Base-by-base conservation (phyloP, 2,113 vertebrate species). In the western clawed frog (Xenopus tropicalis) region DNA sequence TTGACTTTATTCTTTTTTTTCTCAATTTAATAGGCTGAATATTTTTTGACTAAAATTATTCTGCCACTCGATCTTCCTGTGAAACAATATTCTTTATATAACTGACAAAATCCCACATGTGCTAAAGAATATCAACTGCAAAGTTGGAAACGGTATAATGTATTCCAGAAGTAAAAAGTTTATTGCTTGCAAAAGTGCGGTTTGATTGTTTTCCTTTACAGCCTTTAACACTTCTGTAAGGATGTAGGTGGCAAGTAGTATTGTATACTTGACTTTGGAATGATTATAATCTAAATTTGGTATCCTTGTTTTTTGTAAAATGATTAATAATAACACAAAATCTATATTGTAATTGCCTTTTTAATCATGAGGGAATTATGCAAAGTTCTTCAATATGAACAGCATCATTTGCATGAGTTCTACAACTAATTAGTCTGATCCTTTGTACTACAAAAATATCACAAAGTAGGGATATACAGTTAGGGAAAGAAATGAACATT, bases 341-440 rank as follows among this genome's bases (percentile, higher is more conserved):
- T 54, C 80, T 51, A 24, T 80, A 72, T 68, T 79, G 57, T 83
- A 84, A 82, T 82, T 84, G 75, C 72, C 82, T 79, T 82, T 58
- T 51, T 78, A 85, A 84, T 79, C 71, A 70, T 69, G 65, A 20
- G 67, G 72, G 0, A n/a, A 80, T 75, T 74, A 83, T 72, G 66
- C 46, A 83, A 80, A 85, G 14, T 74, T 79, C 69, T 81, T 59
- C 78, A 79, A 85, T 79, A 80, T 63, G 66, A 88, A 72, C 25
- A 80, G 62, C 42, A 70, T 78, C 12, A 81, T 85, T 82, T 88
- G 43, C 71, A 79, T 86, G 37, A 2, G 0, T 80, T 74, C 16
- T 79, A 14, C 52, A 82, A 52, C 70, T 83, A 83, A 86, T 85
- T 80, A 85, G 20, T 61, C 85, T 56, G 68, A 77, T 68, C 48